Evolutionary conservation across 2,888 invertebrate genomes (phyloP).

Genomic region (Tipula unca): DNA sequence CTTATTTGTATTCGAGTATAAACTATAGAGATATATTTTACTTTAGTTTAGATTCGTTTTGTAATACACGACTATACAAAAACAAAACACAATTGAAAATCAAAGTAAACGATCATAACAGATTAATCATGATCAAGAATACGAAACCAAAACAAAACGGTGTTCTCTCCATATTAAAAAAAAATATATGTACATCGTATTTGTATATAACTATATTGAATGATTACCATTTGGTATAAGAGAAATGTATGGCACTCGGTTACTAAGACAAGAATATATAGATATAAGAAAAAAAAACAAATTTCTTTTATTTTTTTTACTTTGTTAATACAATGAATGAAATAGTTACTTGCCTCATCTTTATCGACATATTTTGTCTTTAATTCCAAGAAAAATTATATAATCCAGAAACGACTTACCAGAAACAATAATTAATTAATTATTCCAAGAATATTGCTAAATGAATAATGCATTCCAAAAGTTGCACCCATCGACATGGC

Average conservation of each 20-base stretch:
- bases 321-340: not conserved
- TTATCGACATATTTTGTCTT: not conserved
- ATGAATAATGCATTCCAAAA: not conserved
- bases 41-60: not conserved
- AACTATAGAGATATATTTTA: not conserved
- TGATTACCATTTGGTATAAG: not conserved
- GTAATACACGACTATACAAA: not conserved
- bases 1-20: not conserved
- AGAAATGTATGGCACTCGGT: conserved; percentile 24
- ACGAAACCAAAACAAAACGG: not conserved
- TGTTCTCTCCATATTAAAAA: not conserved
- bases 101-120: not conserved
- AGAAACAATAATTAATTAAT: not conserved
- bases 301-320: not conserved
- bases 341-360: not conserved
- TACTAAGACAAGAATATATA: conserved; percentile 21
- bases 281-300: not conserved
- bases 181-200: not conserved
- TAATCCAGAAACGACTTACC: not conserved
- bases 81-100: conserved; percentile 1
- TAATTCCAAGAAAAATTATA: not conserved
- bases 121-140: conserved; percentile 14
- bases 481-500: not conserved
- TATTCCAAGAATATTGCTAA: not conserved
- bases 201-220: not conserved